These are phyloP conservation scores for Hoplostethus atlanticus DNA, from an alignment of 2,797 vertebrate species.

Conservation along the genomic window DNA sequence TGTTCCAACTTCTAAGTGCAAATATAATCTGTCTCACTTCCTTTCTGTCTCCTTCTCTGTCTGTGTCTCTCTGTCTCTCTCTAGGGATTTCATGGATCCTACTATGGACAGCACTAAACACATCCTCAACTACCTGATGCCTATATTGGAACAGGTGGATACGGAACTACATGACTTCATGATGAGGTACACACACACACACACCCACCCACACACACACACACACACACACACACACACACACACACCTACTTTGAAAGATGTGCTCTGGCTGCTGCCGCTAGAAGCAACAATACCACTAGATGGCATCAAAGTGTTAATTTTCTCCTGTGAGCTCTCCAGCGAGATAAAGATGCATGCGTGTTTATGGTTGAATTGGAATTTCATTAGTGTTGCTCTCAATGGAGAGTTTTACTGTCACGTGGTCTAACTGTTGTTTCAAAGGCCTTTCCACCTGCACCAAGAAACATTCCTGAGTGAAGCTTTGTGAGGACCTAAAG, in stretches of 20 bases:
- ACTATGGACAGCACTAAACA: conserved; percentile 91
- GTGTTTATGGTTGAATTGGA: conserved; percentile 20
- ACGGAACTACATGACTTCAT: conserved; percentile 85
- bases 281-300: conserved; percentile 34
- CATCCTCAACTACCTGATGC: conserved; percentile 90
- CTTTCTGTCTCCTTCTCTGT: no score
- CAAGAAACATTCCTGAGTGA: neutral
- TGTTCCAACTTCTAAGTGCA: neutral
- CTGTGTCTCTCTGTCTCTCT: conserved; percentile 1
- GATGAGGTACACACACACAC: conserved; percentile 78
- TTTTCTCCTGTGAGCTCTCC: conserved; percentile 15
- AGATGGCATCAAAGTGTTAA: conserved; percentile 59
- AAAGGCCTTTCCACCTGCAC: conserved; percentile 6
- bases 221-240: neutral
- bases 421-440: conserved; percentile 44
- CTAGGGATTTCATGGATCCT: conserved; percentile 92
- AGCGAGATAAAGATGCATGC: neutral
- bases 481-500: conserved; percentile 14
- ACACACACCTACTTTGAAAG: neutral
- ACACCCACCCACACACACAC: no score
- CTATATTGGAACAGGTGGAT: conserved; percentile 86
- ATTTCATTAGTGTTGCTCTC: conserved; percentile 28
- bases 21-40: neutral
- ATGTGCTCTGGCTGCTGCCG: neutral
- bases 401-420: conserved; percentile 32